Percentiles rank a stretch among this genome's conserved stretches.
These are phyloP conservation scores for Gymnothorax reevesii DNA, from an alignment of 2,797 vertebrate genomes.

Conservation along the genomic window DNA sequence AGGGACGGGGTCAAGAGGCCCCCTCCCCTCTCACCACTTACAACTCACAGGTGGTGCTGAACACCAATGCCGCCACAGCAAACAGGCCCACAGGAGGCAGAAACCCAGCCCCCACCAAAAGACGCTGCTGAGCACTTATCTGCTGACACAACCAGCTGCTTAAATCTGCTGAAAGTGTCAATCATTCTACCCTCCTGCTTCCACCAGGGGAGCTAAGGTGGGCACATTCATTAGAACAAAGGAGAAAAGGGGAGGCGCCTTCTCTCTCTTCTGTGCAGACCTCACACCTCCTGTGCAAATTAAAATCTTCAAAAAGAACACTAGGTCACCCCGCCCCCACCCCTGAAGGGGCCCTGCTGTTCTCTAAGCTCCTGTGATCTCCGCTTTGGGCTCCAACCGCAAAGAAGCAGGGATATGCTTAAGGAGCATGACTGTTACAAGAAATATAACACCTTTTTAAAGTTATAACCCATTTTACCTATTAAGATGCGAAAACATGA, in stretches of 20 bases:
- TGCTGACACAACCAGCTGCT: conserved; percentile 26
- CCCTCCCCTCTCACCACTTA: not conserved
- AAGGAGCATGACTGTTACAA: not conserved
- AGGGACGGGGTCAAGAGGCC: not conserved
- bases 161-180: conserved; percentile 27
- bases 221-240: conserved; percentile 14
- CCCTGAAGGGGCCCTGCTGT: not conserved
- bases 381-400: not conserved
- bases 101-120: conserved; percentile 2
- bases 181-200: not conserved
- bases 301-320: not conserved
- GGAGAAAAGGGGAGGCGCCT: not conserved
- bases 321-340: not conserved
- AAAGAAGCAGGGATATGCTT: not conserved
- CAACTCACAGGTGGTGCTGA: conserved; percentile 6
- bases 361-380: not conserved
- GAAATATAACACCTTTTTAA: not conserved
- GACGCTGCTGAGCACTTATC: not conserved
- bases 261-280: not conserved
- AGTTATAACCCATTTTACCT: not conserved
- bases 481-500: not conserved
- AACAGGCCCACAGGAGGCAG: not conserved
- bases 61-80: not conserved
- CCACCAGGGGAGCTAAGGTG: not conserved
- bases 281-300: not conserved